Evolutionary conservation across 2,888 invertebrate species (phyloP), one percentile per base, ranked within the genome.

Genomic region (Apocheima hispidaria): DNA sequence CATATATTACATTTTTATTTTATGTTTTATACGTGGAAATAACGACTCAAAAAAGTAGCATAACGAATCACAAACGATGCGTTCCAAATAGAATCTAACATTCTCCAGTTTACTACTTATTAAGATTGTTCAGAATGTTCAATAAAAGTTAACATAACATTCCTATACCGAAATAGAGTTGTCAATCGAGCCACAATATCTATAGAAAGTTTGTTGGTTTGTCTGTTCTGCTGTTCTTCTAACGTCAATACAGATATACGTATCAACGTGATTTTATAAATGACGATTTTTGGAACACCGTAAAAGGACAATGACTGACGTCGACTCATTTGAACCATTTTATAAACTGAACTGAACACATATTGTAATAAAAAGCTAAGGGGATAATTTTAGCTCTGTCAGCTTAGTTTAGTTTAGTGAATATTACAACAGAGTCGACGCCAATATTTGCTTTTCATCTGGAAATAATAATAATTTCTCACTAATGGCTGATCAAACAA

Each of bases 1-100:
- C 60, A 68, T 70, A 68, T 65, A 68, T 70, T 62, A 66, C 38
- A 40, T 26, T 66, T 66, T 65, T 66, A 68, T 64, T 65, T 60
- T 60, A 66, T 62, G 64, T 67, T 68, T 50, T 54, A 48, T 23
- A 35, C 21, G 33, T 60, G 46, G 55, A 58, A 55, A 55, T 56
- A 35, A 51, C 21, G 23, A 54, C 30, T 52, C 18, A 41, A 65
- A 61, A 69, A 63, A 57, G 49, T 46, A 46, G 43, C 55, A 60
- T 58, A 63, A 62, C 33, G 54, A 65, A 63, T 63, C 54, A 46
- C 23, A 46, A 60, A 44, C 43, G 55, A 48, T 23, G 23, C 51
- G 38, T 52, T 56, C 55, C 51, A 48, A 60, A 60, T 44, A 56
- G 51, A 61, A 40, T 56, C 16, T 40, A 51, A 51, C 61, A 57